These are phyloP conservation scores for Felis chaus DNA, from an alignment of 2,113 vertebrate species.

Conservation along the genomic window DNA sequence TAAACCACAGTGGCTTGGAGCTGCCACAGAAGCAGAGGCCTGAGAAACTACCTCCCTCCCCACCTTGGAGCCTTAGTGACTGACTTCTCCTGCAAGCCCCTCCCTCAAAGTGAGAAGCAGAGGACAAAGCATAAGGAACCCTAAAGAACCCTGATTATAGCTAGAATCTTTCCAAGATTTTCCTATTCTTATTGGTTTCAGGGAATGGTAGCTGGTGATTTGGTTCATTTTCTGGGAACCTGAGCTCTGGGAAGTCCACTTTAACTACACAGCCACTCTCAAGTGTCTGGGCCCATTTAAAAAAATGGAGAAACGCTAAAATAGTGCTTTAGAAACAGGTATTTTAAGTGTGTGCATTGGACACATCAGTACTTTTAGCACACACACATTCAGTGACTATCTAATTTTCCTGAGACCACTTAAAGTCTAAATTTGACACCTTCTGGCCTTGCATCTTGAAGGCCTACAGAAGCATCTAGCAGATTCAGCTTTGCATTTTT, in stretches of 20 bases:
- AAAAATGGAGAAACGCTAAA: neutral
- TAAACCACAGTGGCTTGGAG: neutral
- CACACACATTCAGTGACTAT: neutral
- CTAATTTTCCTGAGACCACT: neutral
- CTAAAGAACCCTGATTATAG: neutral
- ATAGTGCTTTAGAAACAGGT: neutral
- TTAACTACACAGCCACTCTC: neutral
- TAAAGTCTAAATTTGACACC: neutral
- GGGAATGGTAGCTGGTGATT: neutral
- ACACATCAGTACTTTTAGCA: neutral
- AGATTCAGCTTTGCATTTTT: neutral
- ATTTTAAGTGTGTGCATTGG: neutral
- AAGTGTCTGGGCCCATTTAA: neutral
- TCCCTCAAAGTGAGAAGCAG: neutral
- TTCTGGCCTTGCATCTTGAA: neutral
- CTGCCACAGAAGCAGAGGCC: neutral
- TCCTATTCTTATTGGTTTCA: neutral
- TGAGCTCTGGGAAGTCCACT: neutral
- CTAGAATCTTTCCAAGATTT: neutral
- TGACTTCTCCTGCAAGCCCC: neutral
- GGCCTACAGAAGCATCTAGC: neutral
- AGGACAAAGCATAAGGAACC: neutral
- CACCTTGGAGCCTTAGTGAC: neutral
- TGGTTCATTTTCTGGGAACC: neutral
- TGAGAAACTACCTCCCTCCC: too few relatives aligned